Base-by-base conservation (phyloP, 2,113 vertebrate genomes). In the Neodontobutis hainanensis region DNA sequence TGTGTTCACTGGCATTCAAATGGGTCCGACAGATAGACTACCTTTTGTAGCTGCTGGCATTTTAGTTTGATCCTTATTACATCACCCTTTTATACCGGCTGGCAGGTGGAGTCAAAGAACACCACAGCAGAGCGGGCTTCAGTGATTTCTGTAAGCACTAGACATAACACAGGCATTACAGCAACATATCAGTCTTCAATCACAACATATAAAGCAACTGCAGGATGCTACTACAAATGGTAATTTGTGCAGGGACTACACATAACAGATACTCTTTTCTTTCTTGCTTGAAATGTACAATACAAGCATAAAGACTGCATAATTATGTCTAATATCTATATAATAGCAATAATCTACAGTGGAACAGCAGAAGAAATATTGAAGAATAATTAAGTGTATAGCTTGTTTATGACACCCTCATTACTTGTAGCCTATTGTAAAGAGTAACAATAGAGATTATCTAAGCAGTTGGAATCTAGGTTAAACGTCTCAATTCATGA, bases 381-480 rank as follows among this genome's bases (percentile, higher is more conserved):
- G 6, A 4, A 10, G 15, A 50, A 19, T 8, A 27, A 19, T 3
- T 50, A 15, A 19, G 3, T 14, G 5, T 11, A 12, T 11, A 5
- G 11, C 15, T 16, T 43, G 9, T 10, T 42, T 3, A 32, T 38
- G 32, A 19, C 34, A 71, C 15, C 52, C 16, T 36, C 35, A 61
- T 19, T 2, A 10, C 40, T 27, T 52, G 38, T 5, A 47, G 5
- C 51, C 51, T 46, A 59, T 38, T 70, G 55, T 15, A 38, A 11
- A 16, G 42, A 19, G 53, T 47, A 65, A 88, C 78, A 84, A 84
- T 73, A 79, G 80, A 70, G 74, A 84, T 85, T 77, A 82, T 68
- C 70, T 58, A 61, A 79, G 56, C 67, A 32, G 70, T 11, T 59
- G 16, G 40, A 70, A 80, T 81, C 38, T 73, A 69, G 77, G 78